Base-by-base conservation (phyloP, 2,797 vertebrate species). In the Sandelia bainsii region DNA sequence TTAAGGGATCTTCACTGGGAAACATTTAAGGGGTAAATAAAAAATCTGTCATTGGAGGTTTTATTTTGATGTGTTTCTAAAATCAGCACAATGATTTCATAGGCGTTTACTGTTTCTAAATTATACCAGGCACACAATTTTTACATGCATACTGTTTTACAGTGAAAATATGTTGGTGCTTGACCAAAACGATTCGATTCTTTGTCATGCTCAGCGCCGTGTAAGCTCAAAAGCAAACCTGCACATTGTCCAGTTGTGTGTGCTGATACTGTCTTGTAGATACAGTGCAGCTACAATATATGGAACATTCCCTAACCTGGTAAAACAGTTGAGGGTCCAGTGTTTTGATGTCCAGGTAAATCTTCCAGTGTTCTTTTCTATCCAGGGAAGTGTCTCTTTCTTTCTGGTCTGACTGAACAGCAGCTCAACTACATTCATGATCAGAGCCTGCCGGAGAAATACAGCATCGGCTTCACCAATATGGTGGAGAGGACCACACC, bases 401-500 rank as follows among this genome's bases (percentile, higher is more conserved):
- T 99, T 64, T 96, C 98, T 1, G 98, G 98, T 64, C 89, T 99
- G 25, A 98, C 96, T 50, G 95, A 97, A 1, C 82, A 96, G 80
- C 98, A 98, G 69, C 94, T 99, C 68, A 99, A 93, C 89, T 96
- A 96, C 87, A 94, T 95, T 94, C 96, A 99, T 4, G 98, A 99
- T 80, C 94, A 96, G 77, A 96, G 92, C 12, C 94, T 99, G 70
- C 98, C 98, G 0, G 96, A 97, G 79, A 96, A 93, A 45, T 98
- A 98, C 1, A 95, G 96, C 51, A 99, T 99, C 58, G 98, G 98
- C 54, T 98, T 99, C 88, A 99, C 98, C 82, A 99, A 99, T 79
- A 99, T 99, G 97, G 98, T 99, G 54, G 98, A 99, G 89, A 96
- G 98, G 89, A 99, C 98, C 11, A 99, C 98, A 0, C 98, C 98